Conservation (phyloP, 2,113 vertebrate genomes). For the Oreochromis spilurus region DNA sequence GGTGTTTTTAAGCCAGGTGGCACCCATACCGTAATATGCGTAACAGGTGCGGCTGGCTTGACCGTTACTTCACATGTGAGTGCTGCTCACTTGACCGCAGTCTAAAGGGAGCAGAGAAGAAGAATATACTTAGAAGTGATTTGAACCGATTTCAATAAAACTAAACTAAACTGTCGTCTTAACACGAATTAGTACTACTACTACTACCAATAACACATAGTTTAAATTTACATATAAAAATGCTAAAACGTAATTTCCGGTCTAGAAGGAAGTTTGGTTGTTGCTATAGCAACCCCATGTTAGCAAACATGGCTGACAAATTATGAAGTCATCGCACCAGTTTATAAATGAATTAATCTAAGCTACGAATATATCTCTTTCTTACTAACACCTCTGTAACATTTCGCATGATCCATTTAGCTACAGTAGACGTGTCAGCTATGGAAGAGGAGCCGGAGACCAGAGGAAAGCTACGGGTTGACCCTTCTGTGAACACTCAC, state of each 20-base stretch:
- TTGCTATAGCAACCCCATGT: constrained; percentile 47
- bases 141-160: background rate
- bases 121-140: background rate
- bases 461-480: background rate
- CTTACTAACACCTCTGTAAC: background rate
- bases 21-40: background rate
- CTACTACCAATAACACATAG: background rate
- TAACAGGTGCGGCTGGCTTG: background rate
- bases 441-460: constrained; percentile 38
- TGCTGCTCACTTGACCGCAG: background rate
- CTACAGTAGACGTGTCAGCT: background rate
- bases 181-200: background rate
- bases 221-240: background rate
- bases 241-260: background rate
- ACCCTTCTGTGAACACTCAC: constrained; percentile 57
- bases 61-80: background rate
- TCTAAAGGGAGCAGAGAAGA: background rate
- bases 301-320: constrained; percentile 23
- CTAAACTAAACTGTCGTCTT: background rate
- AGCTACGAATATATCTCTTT: background rate
- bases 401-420: background rate
- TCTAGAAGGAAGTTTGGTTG: background rate
- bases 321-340: background rate
- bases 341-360: background rate
- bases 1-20: background rate